Conservation (phyloP, 2,888 invertebrate species). For the Tiphia femorata region DNA sequence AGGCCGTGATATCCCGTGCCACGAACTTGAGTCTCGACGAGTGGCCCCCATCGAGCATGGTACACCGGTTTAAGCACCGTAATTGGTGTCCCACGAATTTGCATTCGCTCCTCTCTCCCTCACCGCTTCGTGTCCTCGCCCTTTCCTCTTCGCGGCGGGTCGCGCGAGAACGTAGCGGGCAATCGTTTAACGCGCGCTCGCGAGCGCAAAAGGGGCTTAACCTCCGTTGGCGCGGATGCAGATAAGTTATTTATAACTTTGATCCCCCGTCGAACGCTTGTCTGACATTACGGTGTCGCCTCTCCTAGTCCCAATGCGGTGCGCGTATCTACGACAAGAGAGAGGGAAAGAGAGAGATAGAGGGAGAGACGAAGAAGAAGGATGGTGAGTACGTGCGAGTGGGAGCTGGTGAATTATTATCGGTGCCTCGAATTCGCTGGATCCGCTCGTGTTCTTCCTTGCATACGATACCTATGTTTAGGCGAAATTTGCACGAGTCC, state of each 20-base stretch:
- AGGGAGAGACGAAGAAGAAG: background rate
- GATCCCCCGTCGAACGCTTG: constrained; percentile 8
- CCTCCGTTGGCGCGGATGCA: constrained; percentile 8
- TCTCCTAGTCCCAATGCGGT: no score
- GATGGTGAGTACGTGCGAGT: background rate
- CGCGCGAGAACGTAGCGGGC: background rate
- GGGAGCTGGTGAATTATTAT: no score
- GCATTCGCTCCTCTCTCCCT: constrained; percentile 5
- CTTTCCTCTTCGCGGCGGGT: no score
- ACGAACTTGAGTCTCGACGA: background rate
- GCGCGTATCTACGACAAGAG: no score
- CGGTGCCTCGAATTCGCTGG: background rate
- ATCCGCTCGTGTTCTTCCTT: background rate
- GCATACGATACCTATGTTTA: no score
- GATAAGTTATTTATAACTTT: constrained; percentile 22
- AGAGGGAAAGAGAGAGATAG: no score
- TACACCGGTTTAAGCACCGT: constrained; percentile 2
- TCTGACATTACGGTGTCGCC: background rate
- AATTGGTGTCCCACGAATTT: constrained; percentile 11
- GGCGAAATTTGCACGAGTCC: no score
- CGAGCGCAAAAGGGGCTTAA: constrained; percentile 2
- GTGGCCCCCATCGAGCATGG: background rate
- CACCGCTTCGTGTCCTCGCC: no score
- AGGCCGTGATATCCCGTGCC: background rate
- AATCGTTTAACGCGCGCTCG: background rate